Evolutionary conservation across 2,113 vertebrate genomes (phyloP), one percentile per base, ranked within the genome.

Genomic region (Xenopus laevis): DNA sequence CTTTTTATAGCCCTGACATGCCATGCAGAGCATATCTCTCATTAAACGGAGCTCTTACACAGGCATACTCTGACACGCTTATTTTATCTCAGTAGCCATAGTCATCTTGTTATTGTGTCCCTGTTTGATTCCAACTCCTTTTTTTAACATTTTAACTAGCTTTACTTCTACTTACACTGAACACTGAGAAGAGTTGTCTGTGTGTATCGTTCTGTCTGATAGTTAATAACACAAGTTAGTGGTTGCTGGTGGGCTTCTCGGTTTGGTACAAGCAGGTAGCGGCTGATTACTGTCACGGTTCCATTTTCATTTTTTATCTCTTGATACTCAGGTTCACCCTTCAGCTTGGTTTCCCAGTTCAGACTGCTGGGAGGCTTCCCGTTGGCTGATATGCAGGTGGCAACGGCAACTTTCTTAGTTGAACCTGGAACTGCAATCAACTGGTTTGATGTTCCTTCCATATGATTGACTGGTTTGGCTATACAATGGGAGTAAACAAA

Each of bases 361-460:
- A 99, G 94, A 1, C 91, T 91, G 23, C 96, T 97, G 2, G 92
- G 92, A 0, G 97, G 97, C 72, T 98, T 98, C 79, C 97, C 96
- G 0, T 98, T 98, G 79, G 95, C 93, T 0, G 96, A 96, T 5
- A 87, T 87, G 69, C 97, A 99, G 10, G 95, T 99, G 64, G 97
- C 97, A 1, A 99, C 97, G 1, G 93, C 84, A 86, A 95, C 93
- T 87, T 96, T 96, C 65, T 92, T 88, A 12, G 89, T 93, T 47
- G 88, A 89, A 62, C 88, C 87, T 0, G 88, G 80, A 82, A 86
- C 87, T 15, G 96, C 96, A 0, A 91, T 88, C 0, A 98, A 94
- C 0, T 91, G 93, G 5, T 89, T 87, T 0, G 88, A 88, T 11
- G 93, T 94, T 71, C 91, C 84, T 68, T 89, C 92, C 88, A 98